These are phyloP conservation scores for Epizoanthus ramosus DNA, from an alignment of 92 coral and sea anemone genomes.

Conservation along the genomic window DNA sequence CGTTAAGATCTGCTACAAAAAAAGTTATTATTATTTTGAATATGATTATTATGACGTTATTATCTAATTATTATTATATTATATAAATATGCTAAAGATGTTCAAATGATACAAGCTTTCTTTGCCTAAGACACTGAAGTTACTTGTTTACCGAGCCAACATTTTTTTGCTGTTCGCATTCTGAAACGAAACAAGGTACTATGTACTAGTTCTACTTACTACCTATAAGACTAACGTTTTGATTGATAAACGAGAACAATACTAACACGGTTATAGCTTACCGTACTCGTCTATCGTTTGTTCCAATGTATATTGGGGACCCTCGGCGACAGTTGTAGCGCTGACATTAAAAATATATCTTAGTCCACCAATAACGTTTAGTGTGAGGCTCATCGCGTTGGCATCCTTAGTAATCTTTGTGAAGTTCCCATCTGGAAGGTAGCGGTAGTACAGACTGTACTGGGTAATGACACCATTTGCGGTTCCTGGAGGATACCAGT, in stretches of 20 bases:
- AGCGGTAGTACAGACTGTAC: slow-evolving; percentile 16
- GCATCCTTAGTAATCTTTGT: neutral
- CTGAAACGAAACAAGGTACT: too few relatives aligned
- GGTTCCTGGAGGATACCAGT: neutral
- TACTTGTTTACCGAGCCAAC: too few relatives aligned
- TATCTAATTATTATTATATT: too few relatives aligned
- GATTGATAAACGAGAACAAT: neutral
- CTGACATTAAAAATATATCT: too few relatives aligned
- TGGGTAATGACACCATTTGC: neutral
- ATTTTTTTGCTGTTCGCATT: too few relatives aligned
- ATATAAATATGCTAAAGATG: too few relatives aligned
- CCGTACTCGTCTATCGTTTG: neutral
- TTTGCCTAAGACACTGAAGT: too few relatives aligned
- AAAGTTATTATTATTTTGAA: too few relatives aligned
- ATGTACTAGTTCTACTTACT: too few relatives aligned
- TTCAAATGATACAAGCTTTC: too few relatives aligned
- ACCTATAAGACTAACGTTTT: neutral
- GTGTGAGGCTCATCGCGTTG: neutral
- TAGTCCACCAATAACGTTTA: slow-evolving; percentile 3
- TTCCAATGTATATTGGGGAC: neutral
- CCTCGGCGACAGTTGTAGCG: slow-evolving; percentile 20
- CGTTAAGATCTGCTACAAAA: too few relatives aligned
- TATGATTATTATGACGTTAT: too few relatives aligned
- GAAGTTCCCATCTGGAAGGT: slow-evolving; percentile 1
- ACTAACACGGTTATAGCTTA: neutral